Evolutionary conservation across 2,888 invertebrate species (phyloP).

Genomic region (Ophion obscuratus): DNA sequence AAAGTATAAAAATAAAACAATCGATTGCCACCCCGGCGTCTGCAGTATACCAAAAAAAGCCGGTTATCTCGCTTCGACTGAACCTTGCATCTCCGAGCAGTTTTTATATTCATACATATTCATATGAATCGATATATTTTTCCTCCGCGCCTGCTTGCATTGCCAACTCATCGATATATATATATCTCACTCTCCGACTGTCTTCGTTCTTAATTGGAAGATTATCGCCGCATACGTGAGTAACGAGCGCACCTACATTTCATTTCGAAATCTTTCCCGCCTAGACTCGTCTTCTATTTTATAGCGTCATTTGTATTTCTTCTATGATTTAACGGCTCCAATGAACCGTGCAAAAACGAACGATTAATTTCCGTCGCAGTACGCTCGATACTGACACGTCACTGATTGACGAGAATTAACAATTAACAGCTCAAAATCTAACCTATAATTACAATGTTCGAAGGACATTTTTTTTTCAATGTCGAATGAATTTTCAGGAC

Average conservation of each 20-base stretch:
- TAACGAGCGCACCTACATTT: background rate
- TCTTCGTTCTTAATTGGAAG: background rate
- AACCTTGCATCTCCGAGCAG: slow-evolving; percentile 15
- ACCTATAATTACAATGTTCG: slow-evolving; percentile 2
- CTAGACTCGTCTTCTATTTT: background rate
- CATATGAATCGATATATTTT: slow-evolving; percentile 7
- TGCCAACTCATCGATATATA: background rate
- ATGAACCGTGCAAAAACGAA: background rate
- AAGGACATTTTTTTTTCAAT: background rate
- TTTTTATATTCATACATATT: background rate
- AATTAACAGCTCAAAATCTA: background rate
- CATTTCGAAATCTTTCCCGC: slow-evolving; percentile 7
- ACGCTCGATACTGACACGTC: background rate
- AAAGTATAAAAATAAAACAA: slow-evolving; percentile 42
- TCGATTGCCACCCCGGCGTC: slow-evolving; percentile 31
- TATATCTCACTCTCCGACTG: background rate
- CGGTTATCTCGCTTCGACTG: slow-evolving; percentile 31
- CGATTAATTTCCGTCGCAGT: background rate
- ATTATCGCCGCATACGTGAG: background rate
- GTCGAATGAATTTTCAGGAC: slow-evolving; percentile 36
- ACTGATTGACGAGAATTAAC: background rate
- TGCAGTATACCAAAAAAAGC: slow-evolving; percentile 25
- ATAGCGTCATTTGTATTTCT: background rate
- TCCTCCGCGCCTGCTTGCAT: background rate
- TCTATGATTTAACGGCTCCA: background rate